Base-by-base conservation (phyloP, 2,113 vertebrate species). In the Beaufortia kweichowensis region DNA sequence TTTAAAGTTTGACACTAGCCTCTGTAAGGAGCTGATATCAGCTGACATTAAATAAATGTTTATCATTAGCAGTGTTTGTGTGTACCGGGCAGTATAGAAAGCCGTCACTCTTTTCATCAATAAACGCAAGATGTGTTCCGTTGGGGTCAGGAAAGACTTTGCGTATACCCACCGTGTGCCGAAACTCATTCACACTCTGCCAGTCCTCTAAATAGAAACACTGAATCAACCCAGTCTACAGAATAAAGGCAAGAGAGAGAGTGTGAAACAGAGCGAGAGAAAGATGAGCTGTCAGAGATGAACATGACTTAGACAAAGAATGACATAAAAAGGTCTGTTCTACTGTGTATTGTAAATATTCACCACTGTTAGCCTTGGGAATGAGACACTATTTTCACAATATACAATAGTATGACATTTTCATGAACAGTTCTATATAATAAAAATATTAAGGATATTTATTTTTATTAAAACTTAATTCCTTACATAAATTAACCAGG, bases 131-230 rank as follows among this genome's bases (percentile, higher is more conserved):
- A 80, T 86, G 92, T 11, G 95, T 94, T 72, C 97, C 97, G 77
- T 87, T 94, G 65, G 94, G 90, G 84, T 99, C 95, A 24, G 96
- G 97, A 85, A 96, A 97, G 77, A 99, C 88, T 86, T 95, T 98
- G 79, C 92, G 94, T 77, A 99, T 91, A 0, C 94, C 86, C 48
- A 98, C 95, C 35, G 92, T 56, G 88, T 98, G 97, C 10, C 91
- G 93, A 88, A 95, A 97, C 57, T 93, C 94, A 89, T 90, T 95
- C 77, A 98, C 91, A 31, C 91, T 94, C 57, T 96, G 93, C 96
- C 94, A 97, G 78, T 98, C 96, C 91, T 98, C 96, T 73, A 98
- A 90, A 86, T 94, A 92, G 84, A 98, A 96, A 88, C 95, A 96
- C 68, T 81, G 86, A 79, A 99, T 94, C 46, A 91, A 72, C 23